These are phyloP conservation scores for Caenorhabditis latens DNA, from an alignment of 1,140 invertebrate species.

Conservation along the genomic window DNA sequence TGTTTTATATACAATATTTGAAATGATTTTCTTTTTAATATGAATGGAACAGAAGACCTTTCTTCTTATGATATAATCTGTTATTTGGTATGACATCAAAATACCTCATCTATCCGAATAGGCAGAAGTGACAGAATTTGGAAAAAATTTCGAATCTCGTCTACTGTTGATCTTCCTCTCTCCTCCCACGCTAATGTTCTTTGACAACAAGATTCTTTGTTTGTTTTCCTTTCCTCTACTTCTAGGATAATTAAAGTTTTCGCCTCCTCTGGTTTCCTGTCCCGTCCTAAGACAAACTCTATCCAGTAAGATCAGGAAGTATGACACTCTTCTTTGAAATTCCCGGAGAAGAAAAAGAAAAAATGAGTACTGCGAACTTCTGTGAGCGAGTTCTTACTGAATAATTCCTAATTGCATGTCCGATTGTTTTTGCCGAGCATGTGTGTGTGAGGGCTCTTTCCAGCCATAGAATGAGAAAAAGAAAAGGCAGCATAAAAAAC, in stretches of 20 bases:
- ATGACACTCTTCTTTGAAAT: slow-evolving; percentile 9
- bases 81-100: too few relatives aligned
- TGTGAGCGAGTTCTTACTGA: slow-evolving; percentile 4
- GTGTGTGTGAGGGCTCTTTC: background rate
- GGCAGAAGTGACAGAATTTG: too few relatives aligned
- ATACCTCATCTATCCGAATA: too few relatives aligned
- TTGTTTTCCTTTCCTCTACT: background rate
- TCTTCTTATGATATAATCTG: too few relatives aligned
- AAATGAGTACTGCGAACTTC: background rate
- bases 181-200: slow-evolving; percentile 18
- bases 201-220: background rate
- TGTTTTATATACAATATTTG: too few relatives aligned
- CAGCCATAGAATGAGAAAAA: background rate
- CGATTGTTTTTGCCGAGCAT: slow-evolving; percentile 1
- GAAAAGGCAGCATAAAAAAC: background rate
- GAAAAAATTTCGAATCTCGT: slow-evolving; percentile 8
- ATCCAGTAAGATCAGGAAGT: slow-evolving; percentile 16
- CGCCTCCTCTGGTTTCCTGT: background rate
- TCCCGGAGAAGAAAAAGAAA: slow-evolving; percentile 1
- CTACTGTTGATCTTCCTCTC: background rate
- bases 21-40: too few relatives aligned
- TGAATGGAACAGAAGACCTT: too few relatives aligned
- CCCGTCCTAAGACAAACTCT: background rate
- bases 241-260: slow-evolving; percentile 45
- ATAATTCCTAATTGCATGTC: slow-evolving; percentile 33